phyloP scores from a whole-genome alignment of 2,888 invertebrate species.

The Falcaria lacertinaria region DNA sequence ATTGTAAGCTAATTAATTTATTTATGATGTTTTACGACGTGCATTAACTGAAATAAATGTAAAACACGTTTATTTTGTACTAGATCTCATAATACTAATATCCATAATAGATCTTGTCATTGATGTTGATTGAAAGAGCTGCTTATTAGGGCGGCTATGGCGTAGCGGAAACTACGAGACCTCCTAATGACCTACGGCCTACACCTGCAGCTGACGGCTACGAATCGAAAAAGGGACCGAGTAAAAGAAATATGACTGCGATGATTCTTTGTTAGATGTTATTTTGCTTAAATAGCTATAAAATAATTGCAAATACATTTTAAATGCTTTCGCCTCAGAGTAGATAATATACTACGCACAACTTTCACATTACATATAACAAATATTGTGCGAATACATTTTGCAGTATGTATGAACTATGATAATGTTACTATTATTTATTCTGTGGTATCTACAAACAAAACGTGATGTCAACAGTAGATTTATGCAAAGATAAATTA shows the following conservation, averaged over 20 bases:
- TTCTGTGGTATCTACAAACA: constrained; percentile 8
- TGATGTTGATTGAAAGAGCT: constrained; percentile 39
- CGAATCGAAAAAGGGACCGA: constrained; percentile 44
- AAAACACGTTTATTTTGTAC: no score
- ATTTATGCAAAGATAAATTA: constrained; percentile 22
- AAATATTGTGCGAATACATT: no score
- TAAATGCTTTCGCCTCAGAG: no score
- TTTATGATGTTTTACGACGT: no score
- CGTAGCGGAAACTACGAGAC: constrained; percentile 31
- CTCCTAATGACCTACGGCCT: constrained; percentile 53
- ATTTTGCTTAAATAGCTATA: constrained; percentile 5
- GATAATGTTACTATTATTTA: no score
- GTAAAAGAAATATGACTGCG: constrained; percentile 44
- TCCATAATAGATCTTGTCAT: constrained; percentile 22
- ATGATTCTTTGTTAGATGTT: constrained; percentile 32
- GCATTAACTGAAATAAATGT: no score
- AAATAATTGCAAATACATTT: not conserved
- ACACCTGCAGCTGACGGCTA: constrained; percentile 60
- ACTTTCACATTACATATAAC: no score
- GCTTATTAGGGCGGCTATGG: constrained; percentile 37
- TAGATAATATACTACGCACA: no score
- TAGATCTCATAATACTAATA: no score
- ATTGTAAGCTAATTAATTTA: no score
- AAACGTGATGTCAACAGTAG: constrained; percentile 17
- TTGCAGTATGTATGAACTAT: no score